Evolutionary conservation across 2,113 vertebrate genomes (phyloP).

Genomic region (Pantherophis guttatus): DNA sequence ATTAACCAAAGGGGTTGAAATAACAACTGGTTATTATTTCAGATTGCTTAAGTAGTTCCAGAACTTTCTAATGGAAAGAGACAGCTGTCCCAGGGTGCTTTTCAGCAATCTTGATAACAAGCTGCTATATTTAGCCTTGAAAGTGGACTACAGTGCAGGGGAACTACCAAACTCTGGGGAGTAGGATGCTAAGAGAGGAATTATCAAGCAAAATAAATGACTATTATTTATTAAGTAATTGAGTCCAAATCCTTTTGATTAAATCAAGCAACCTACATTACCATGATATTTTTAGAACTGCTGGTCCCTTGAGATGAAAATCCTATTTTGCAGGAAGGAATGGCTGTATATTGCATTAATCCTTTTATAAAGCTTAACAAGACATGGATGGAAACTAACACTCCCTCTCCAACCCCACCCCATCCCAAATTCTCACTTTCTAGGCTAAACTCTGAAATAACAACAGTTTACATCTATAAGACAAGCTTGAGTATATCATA

Average conservation of each 20-base stretch:
- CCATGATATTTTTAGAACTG: slow-evolving; percentile 4
- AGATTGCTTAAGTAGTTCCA: no score
- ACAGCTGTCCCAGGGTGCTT: background rate
- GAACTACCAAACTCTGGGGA: background rate
- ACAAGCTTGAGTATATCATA: background rate
- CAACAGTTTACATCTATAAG: background rate
- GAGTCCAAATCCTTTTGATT: slow-evolving; percentile 22
- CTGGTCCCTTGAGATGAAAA: background rate
- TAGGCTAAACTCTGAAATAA: slow-evolving; percentile 11
- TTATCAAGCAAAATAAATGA: slow-evolving; percentile 31
- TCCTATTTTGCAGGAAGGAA: slow-evolving; percentile 40
- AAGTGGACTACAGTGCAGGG: background rate
- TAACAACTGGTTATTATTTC: background rate
- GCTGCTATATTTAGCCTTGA: background rate
- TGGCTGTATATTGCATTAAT: slow-evolving; percentile 12
- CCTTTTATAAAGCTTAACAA: background rate
- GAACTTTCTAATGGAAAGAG: background rate
- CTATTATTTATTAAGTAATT: slow-evolving; percentile 30
- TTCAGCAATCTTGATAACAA: background rate
- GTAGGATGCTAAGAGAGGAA: slow-evolving; percentile 21
- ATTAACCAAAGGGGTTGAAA: background rate
- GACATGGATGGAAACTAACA: background rate
- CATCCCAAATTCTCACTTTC: background rate
- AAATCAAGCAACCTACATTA: slow-evolving; percentile 30
- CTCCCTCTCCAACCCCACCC: background rate